A percentile compares a stretch with the other conserved stretches of the same genome.
Conservation (phyloP, 2,113 vertebrate genomes). For the Microtus oregoni region DNA sequence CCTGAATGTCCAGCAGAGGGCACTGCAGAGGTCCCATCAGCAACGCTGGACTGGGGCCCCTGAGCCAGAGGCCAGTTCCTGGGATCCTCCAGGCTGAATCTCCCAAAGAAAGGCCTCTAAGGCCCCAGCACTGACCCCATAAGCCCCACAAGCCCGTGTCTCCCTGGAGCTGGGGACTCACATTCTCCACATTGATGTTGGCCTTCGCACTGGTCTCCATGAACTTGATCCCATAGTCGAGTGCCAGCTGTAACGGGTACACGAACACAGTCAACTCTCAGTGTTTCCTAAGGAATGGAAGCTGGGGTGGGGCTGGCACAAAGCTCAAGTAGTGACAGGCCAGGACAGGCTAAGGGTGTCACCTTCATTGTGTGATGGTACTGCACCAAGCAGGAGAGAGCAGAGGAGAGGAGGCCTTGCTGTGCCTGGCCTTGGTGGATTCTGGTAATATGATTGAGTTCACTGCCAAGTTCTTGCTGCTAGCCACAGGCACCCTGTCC, state of each 20-base stretch:
- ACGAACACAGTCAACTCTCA: background rate
- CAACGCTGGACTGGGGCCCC: background rate
- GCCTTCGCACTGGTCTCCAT: constrained; percentile 99
- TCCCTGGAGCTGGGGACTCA: constrained; percentile 83
- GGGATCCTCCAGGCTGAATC: background rate
- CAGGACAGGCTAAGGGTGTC: background rate
- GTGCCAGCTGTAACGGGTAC: constrained; percentile 89
- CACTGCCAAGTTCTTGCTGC: background rate
- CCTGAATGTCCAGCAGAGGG: background rate
- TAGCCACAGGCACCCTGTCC: background rate
- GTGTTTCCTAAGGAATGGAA: background rate
- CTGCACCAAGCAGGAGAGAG: background rate
- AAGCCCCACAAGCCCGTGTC: background rate
- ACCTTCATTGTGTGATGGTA: background rate
- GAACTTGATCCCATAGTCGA: constrained; percentile 97
- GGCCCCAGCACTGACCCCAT: background rate
- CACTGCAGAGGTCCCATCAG: too few relatives aligned
- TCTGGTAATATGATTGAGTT: background rate
- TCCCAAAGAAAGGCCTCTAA: background rate
- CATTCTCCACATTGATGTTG: constrained; percentile 98
- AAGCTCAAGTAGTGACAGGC: background rate
- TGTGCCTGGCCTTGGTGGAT: background rate
- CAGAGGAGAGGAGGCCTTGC: too few relatives aligned
- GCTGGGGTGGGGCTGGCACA: background rate
- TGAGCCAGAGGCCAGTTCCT: background rate